Evolutionary conservation across 2,888 invertebrate species (phyloP), one percentile per base, ranked within the genome.

Genomic region (Ophion obscuratus): DNA sequence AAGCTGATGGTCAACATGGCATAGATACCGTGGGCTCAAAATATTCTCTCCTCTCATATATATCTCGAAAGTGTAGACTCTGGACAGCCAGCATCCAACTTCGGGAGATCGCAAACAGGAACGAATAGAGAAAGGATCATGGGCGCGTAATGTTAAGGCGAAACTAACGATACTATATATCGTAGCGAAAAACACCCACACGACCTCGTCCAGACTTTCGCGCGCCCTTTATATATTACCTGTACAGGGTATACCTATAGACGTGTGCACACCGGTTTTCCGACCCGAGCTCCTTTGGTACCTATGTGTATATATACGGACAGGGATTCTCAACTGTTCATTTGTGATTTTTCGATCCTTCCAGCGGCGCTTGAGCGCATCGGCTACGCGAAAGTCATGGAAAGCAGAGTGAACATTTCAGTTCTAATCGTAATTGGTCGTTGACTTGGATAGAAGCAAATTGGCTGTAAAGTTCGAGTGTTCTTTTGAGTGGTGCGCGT

Each of bases 171-270:
- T 67, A 62, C 76, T 47, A 66, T 74, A 57, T 53, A 66, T 70
- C n/a, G 76, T 76, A 44, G 68, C 10, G 27, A 59, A 77, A 67
- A 73, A 85, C 79, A 82, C 79, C 79, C 85, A 76, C 82, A 75
- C 79, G 20, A 11, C 61, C 61, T 67, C 62, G 73, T 84, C 66
- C 77, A 57, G 73, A 81, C 81, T 84, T 81, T 84, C 73, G 84
- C 81, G 84, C 81, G 81, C 84, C 81, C 84, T 84, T 84, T 81
- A 66, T 81, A 73, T 81, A 36, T 73, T 76, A 66, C 76, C 66
- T 66, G 47, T n/a, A 27, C 10, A 47, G 11, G 27, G 1, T 68
- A 59, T 24, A 59, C 20, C 47, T 75, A 75, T 75, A 75, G n/a
- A 57, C 64, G 24, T n/a, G 67, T 40, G 67, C 68, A 77, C 81